Conservation (phyloP, 2,888 invertebrate genomes). For the Vannuccia rotundouncinata region DNA sequence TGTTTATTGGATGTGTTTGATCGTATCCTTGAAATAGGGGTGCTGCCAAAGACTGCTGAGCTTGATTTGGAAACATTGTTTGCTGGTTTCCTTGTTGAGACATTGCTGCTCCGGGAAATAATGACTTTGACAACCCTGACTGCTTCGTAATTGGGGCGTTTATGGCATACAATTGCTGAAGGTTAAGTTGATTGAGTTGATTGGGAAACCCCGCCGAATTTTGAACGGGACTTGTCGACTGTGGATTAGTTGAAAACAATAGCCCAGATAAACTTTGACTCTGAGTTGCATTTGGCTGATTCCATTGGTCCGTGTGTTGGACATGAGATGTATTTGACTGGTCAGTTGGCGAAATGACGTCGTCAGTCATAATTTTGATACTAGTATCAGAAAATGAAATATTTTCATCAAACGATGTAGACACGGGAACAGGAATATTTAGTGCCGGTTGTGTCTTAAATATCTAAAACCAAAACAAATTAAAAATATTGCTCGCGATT, state of each 20-base stretch:
- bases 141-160: not conserved
- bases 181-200: not conserved
- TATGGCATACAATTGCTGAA: not conserved
- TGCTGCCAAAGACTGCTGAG: not conserved
- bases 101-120: not conserved
- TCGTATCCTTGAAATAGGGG: not conserved
- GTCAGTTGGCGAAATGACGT: not conserved
- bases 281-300: not conserved
- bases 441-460: not conserved
- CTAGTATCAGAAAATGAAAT: not conserved
- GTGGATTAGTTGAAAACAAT: not conserved
- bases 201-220: too few species aligned
- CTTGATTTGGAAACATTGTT: not conserved
- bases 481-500: not conserved
- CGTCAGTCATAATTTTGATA: not conserved
- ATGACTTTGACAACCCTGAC: not conserved
- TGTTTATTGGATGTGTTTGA: not conserved
- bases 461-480: not conserved
- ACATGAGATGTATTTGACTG: not conserved
- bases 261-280: not conserved
- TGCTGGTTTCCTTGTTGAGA: not conserved
- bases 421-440: not conserved
- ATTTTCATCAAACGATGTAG: not conserved
- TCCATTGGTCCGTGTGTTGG: not conserved
- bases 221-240: not conserved